Evolutionary conservation across 1,140 invertebrate genomes (phyloP), one percentile per base, ranked within the genome.

Genomic region (Conus ventricosus): DNA sequence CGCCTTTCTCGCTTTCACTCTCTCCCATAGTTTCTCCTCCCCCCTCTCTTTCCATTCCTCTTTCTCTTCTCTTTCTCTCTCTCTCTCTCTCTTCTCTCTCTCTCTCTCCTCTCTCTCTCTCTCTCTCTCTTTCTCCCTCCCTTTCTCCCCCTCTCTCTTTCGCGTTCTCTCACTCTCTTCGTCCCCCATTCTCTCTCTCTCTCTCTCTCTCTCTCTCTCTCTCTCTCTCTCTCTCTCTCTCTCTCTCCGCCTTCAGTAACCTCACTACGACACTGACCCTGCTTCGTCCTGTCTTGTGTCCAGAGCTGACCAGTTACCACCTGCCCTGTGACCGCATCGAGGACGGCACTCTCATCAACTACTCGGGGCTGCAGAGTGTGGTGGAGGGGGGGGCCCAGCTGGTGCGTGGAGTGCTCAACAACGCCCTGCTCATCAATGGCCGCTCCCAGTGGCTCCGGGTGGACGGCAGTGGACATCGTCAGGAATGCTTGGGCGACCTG

Each of bases 401-500:
- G 20, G 90, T 92, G 23, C 84, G 55, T 0, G 94, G 94, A 4
- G 91, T 93, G 7, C 51, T 89, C 60, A 88, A 91, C 20, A 92
- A 92, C 17, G 94, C 94, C 11, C 88, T 95, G 6, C 76, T 89
- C 53, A 76, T 94, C 13, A 88, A 93, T 27, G 91, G 93, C 8
- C 60, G 88, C 11, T 82, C 82, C 5, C 92, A 94, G 75, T 93
- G 88, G 51, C 81, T 94, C 23, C 88, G 91, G 27, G 92, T 95
- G n/a, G 90, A 88, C 67, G 94, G 94, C 13, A 91, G 92, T 27
- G 90, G 91, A 15, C 94, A 95, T 75, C 90, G 93, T 81, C 57
- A 89, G 39, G 94, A 95, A 89, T 95, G 94, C 88, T 92, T 95
- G 85, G 94, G 94, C 11, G 93, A 95, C 84, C 91, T 95, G 39